phyloP scores from a whole-genome alignment of 2,113 vertebrate genomes.

The Ahaetulla prasina region DNA sequence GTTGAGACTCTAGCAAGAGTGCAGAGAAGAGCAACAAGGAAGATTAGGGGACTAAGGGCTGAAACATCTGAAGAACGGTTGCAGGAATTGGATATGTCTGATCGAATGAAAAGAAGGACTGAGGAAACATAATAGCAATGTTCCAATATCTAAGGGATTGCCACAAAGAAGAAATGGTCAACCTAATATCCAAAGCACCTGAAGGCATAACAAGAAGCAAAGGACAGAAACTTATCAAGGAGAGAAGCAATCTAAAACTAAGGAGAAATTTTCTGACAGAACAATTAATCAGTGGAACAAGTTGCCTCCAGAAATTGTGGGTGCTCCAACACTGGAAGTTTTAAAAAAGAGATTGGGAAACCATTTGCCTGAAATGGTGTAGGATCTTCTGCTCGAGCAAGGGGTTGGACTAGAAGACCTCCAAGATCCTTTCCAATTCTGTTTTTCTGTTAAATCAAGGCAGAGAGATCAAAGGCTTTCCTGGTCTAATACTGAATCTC shows the following conservation, averaged over 20 bases:
- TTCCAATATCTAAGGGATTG: neutral
- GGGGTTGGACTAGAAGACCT: neutral
- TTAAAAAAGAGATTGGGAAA: neutral
- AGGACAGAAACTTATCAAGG: neutral
- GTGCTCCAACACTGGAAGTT: neutral
- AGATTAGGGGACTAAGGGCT: neutral
- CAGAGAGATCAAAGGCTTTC: neutral
- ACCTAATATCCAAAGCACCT: neutral
- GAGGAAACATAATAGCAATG: neutral
- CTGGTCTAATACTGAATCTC: neutral
- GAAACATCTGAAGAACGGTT: neutral
- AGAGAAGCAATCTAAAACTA: neutral
- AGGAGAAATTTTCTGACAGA: neutral
- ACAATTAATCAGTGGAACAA: neutral
- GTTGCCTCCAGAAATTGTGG: neutral
- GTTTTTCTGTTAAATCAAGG: neutral
- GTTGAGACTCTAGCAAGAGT: neutral
- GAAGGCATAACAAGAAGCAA: neutral
- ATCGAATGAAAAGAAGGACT: neutral
- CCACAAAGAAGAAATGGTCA: neutral
- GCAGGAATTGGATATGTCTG: neutral
- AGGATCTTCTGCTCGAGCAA: neutral
- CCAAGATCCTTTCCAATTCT: neutral
- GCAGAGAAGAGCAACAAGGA: neutral
- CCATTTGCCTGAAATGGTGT: neutral